Conservation (phyloP, 2,113 vertebrate species). For the Tinamus guttatus region DNA sequence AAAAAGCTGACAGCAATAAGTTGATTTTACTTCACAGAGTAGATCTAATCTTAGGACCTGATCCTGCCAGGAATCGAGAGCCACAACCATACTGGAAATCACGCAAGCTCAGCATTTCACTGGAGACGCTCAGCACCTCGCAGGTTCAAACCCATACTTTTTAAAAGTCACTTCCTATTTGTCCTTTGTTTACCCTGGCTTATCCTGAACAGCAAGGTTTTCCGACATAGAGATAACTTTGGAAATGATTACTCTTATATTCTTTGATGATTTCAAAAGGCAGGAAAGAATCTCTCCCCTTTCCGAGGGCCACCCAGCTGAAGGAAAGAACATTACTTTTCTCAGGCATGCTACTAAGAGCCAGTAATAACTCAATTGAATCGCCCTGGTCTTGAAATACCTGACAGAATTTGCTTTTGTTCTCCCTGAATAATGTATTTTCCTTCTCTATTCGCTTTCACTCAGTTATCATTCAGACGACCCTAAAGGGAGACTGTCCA, state of each 20-base stretch:
- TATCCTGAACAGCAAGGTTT: slow-evolving; percentile 60
- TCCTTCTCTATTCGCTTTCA: slow-evolving; percentile 4
- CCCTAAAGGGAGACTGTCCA: not conserved
- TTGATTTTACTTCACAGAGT: slow-evolving; percentile 4
- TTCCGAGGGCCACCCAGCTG: slow-evolving; percentile 58
- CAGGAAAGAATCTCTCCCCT: slow-evolving; percentile 75
- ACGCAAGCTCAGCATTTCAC: slow-evolving; percentile 19
- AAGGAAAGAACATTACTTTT: slow-evolving; percentile 49
- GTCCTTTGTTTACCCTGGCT: slow-evolving; percentile 65
- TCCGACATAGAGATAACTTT: slow-evolving; percentile 57
- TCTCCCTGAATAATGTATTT: slow-evolving; percentile 26
- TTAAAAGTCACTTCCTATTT: slow-evolving; percentile 54
- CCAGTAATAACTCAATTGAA: slow-evolving; percentile 67
- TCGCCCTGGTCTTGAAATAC: slow-evolving; percentile 59
- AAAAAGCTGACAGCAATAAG: slow-evolving; percentile 18
- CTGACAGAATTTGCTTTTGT: slow-evolving; percentile 37
- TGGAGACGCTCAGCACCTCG: slow-evolving; percentile 27
- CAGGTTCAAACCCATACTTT: slow-evolving; percentile 55
- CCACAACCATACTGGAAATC: slow-evolving; percentile 16
- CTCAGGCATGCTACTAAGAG: slow-evolving; percentile 60
- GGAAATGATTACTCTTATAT: slow-evolving; percentile 63
- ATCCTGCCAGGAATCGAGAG: not conserved
- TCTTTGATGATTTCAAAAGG: slow-evolving; percentile 74
- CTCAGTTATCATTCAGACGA: not conserved
- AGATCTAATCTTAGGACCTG: slow-evolving; percentile 17